Conservation (phyloP, 2,888 invertebrate genomes). For the Monochamus alternatus region DNA sequence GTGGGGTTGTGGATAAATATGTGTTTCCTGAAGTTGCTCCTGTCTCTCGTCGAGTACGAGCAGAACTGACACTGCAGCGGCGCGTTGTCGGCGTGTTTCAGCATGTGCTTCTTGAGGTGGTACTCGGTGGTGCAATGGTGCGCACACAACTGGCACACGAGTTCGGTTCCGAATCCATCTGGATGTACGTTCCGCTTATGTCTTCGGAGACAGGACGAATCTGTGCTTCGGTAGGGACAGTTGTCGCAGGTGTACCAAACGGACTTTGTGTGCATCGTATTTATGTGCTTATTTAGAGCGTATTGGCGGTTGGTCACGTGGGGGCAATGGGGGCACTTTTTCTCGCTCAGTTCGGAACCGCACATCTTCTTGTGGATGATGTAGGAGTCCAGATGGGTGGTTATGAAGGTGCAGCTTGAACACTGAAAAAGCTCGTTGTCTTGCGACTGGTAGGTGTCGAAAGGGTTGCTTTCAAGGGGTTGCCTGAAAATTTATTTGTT, state of each 20-base stretch:
- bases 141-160: slow-evolving; percentile 35
- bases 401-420: slow-evolving; percentile 51
- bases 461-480: slow-evolving; percentile 3
- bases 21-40: slow-evolving; percentile 61
- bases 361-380: slow-evolving; percentile 46
- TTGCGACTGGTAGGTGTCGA: slow-evolving; percentile 4
- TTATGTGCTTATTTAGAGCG: slow-evolving; percentile 51
- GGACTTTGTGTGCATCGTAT: slow-evolving; percentile 52
- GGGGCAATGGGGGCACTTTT: slow-evolving; percentile 50
- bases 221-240: slow-evolving; percentile 55
- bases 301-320: slow-evolving; percentile 47
- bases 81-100: slow-evolving; percentile 41
- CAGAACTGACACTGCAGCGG: slow-evolving; percentile 56
- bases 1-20: slow-evolving; percentile 60
- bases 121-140: slow-evolving; percentile 35
- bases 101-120: slow-evolving; percentile 44
- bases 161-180: slow-evolving; percentile 15
- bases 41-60: slow-evolving; percentile 58
- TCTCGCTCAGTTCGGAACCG: slow-evolving; percentile 22
- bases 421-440: slow-evolving; percentile 26
- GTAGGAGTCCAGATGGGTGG: slow-evolving; percentile 32
- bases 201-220: slow-evolving; percentile 48
- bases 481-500: slow-evolving; percentile 3
- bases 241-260: slow-evolving; percentile 53
- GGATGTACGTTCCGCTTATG: slow-evolving; percentile 45